These are phyloP conservation scores for Drosophila macrospina DNA, from an alignment of 2,888 invertebrate genomes.

Conservation along the genomic window DNA sequence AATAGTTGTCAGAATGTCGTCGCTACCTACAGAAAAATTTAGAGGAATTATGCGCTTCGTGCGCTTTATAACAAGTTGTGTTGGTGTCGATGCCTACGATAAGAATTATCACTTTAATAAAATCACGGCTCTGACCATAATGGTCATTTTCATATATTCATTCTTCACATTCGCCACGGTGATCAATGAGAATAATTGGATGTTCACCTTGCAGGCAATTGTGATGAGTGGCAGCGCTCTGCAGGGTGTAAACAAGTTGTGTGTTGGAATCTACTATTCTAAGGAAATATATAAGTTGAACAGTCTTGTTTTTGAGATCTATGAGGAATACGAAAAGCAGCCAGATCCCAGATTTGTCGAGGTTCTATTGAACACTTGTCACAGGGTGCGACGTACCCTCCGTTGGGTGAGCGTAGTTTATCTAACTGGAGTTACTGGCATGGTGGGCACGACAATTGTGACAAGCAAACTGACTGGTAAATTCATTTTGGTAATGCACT, in stretches of 20 bases:
- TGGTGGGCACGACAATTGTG: constrained; percentile 24
- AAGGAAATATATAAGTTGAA: constrained; percentile 25
- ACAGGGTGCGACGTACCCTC: constrained; percentile 21
- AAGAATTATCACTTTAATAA: constrained; percentile 49
- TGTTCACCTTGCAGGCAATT: constrained; percentile 48
- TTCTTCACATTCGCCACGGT: constrained; percentile 49
- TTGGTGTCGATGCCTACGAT: constrained; percentile 54
- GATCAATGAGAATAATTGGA: constrained; percentile 41
- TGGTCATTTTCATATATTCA: constrained; percentile 35
- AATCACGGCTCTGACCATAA: background rate
- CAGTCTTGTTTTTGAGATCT: constrained; percentile 33
- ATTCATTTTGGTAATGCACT: constrained; percentile 57
- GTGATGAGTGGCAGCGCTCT: constrained; percentile 59
- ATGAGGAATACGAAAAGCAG: constrained; percentile 39
- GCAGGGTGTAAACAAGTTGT: constrained; percentile 58
- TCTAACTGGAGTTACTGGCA: constrained; percentile 10
- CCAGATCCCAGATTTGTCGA: constrained; percentile 34
- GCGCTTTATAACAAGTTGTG: constrained; percentile 29
- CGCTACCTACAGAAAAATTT: constrained; percentile 25
- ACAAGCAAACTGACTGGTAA: constrained; percentile 21
- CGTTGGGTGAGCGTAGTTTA: constrained; percentile 25
- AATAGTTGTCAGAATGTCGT: constrained; percentile 24
- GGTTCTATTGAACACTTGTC: constrained; percentile 29
- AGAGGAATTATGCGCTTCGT: constrained; percentile 36
- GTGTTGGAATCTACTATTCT: constrained; percentile 25